Percentiles rank a stretch among this genome's conserved stretches.
These are phyloP conservation scores for Coptodon bakossiorum DNA, from an alignment of 2,113 vertebrate species.

Conservation along the genomic window DNA sequence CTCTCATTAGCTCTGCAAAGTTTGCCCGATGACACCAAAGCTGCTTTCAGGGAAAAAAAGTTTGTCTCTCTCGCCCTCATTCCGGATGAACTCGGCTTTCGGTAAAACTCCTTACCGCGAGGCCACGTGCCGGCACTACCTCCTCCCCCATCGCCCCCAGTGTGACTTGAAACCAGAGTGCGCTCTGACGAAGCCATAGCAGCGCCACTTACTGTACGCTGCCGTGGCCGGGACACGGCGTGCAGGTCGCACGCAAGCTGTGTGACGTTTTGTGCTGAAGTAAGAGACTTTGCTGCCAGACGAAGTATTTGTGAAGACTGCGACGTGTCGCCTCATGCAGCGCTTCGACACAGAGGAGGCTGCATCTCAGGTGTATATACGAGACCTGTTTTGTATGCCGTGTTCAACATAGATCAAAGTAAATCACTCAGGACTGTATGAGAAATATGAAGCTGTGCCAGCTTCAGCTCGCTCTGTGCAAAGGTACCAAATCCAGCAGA, in stretches of 20 bases:
- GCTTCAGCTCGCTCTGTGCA: not conserved
- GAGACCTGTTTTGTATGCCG: not conserved
- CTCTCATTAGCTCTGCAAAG: not conserved
- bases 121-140: conserved; percentile 61
- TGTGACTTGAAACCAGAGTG: conserved; percentile 48
- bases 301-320: conserved; percentile 4
- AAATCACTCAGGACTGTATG: not conserved
- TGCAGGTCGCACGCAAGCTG: not conserved
- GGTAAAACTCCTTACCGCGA: conserved; percentile 23
- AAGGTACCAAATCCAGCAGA: not conserved
- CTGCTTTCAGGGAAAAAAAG: conserved; percentile 16
- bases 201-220: not conserved
- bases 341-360: not conserved
- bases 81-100: conserved; percentile 8
- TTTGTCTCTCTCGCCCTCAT: conserved; percentile 2
- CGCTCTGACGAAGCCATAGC: conserved; percentile 16
- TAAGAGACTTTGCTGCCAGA: conserved; percentile 17
- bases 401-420: not conserved
- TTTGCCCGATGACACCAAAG: not conserved
- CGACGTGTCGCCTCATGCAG: not conserved
- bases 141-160: conserved; percentile 41
- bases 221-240: not conserved
- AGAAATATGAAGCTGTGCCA: not conserved
- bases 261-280: not conserved
- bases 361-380: not conserved